phyloP scores from a whole-genome alignment of 1,140 invertebrate species.

The Thaumatotibia leucotreta region DNA sequence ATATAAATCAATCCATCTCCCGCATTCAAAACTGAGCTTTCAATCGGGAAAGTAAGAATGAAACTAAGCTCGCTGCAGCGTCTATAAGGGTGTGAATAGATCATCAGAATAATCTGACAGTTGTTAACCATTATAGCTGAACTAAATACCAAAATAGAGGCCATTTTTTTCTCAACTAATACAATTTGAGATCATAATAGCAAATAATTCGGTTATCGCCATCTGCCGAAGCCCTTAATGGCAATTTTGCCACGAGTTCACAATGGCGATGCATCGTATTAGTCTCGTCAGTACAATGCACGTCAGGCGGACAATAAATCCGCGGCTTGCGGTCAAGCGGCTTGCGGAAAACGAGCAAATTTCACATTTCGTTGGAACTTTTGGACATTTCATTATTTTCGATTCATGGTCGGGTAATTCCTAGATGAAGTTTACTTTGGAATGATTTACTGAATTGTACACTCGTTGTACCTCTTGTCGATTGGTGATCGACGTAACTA shows the following conservation, averaged over 20 bases:
- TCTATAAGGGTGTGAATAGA: conserved; percentile 17
- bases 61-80: not conserved
- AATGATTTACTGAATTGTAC: no score
- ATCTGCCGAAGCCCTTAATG: conserved; percentile 38
- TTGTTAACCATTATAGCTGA: conserved; percentile 34
- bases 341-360: not conserved
- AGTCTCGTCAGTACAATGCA: conserved; percentile 56
- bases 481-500: no score
- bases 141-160: conserved; percentile 49
- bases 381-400: not conserved
- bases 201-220: conserved; percentile 37
- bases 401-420: not conserved
- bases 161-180: conserved; percentile 25
- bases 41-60: not conserved
- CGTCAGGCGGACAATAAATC: conserved; percentile 58
- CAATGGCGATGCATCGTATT: conserved; percentile 55
- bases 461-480: no score
- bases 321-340: conserved; percentile 44
- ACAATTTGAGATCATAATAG: conserved; percentile 34
- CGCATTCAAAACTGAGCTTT: not conserved
- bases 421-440: not conserved
- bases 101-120: conserved; percentile 39
- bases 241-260: conserved; percentile 56
- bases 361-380: not conserved
- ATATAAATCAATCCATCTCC: not conserved